A percentile compares a stretch with the other conserved stretches of the same genome.
These are phyloP conservation scores for Gari tellinella DNA, from an alignment of 2,888 invertebrate genomes.

Conservation along the genomic window DNA sequence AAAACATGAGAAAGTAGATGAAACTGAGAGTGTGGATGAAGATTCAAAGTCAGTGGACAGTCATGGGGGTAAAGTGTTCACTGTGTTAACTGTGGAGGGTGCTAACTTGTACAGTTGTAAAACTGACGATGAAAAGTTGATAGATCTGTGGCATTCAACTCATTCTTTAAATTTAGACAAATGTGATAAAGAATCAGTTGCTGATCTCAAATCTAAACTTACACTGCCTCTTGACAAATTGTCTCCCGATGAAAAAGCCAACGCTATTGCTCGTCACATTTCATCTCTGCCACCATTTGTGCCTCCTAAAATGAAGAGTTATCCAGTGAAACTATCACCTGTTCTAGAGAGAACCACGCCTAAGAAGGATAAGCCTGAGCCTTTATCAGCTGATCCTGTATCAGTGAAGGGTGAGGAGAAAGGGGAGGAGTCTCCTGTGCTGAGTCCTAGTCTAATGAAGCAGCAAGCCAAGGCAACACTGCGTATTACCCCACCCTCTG, in stretches of 20 bases:
- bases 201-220: constrained; percentile 64
- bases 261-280: constrained; percentile 72
- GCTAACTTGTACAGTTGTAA: constrained; percentile 65
- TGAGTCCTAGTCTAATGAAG: constrained; percentile 62
- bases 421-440: constrained; percentile 42
- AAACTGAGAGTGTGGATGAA: constrained; percentile 21
- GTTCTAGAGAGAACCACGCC: constrained; percentile 65
- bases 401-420: background rate
- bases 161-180: constrained; percentile 56
- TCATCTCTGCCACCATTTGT: constrained; percentile 75
- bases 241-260: constrained; percentile 70
- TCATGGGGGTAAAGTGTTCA: constrained; percentile 66
- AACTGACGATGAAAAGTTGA: constrained; percentile 80
- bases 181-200: constrained; percentile 51
- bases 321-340: constrained; percentile 71
- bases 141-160: constrained; percentile 69
- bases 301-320: constrained; percentile 75
- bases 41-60: constrained; percentile 27
- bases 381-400: constrained; percentile 23
- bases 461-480: constrained; percentile 65
- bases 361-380: constrained; percentile 49
- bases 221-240: constrained; percentile 59
- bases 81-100: constrained; percentile 72
- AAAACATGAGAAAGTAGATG: constrained; percentile 16
- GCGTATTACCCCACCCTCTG: constrained; percentile 66